Base-by-base conservation (phyloP, 2,797 vertebrate genomes). In the Protonibea diacanthus region DNA sequence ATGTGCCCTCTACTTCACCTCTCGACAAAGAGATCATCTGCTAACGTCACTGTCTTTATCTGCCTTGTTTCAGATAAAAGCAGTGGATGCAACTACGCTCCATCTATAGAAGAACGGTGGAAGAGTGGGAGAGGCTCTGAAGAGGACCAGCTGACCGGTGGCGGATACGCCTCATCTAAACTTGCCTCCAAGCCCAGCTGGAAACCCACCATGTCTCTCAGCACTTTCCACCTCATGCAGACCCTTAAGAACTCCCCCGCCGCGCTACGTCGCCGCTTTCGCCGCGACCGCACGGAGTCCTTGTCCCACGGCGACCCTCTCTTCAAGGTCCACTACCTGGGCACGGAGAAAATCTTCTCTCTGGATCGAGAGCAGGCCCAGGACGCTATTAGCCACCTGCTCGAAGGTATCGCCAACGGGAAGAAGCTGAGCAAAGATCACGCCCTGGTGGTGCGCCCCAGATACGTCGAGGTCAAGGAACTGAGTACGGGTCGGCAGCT, bases 401-500 rank as follows among this genome's bases (percentile, higher is more conserved):
- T 96, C 2, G 95, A 93, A 0, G 90, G 92, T 0, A 77, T 89
- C 0, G 78, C 93, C 0, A 92, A 74, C 0, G 91, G 91, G 45
- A 92, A 93, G 83, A 95, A 95, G 84, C 90, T 91, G 70, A 85
- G 91, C 63, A 96, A 96, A 71, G 96, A 96, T 40, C 96, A 96
- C 33, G 95, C 95, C 2, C 86, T 96, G 75, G 95, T 96, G 76
- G 96, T 96, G 72, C 94, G 96, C 0, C 95, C 94, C 0, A 76
- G 96, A 51, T 96, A 96, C 42, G 94, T 96, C 0, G 96, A 96
- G 87, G 96, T 96, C 25, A 96, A 96, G 88, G 96, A 96, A 71
- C 91, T 96, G 78, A 95, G 95, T 45, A 96, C 95, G 0, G 95
- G 96, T 0, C 93, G 96, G 47, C 96, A 96, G 91, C 95, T 96